phyloP scores from a whole-genome alignment of 2,113 vertebrate species.

The Centropristis striata region DNA sequence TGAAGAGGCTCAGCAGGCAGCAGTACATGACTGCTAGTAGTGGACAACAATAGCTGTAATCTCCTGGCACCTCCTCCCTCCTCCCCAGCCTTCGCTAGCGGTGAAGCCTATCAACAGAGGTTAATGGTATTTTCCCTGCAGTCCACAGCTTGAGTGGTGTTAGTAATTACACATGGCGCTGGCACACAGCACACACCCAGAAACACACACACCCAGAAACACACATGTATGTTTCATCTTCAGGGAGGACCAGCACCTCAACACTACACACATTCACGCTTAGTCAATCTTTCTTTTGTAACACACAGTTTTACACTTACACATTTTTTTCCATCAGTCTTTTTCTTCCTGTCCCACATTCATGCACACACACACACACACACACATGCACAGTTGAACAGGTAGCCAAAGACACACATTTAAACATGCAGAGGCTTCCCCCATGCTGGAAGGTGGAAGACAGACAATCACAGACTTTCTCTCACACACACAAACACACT shows the following conservation, averaged over 20 bases:
- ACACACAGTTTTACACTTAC: not conserved
- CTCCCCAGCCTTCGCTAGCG: slow-evolving; percentile 9
- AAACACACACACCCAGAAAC: slow-evolving; percentile 25
- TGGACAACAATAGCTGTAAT: slow-evolving; percentile 32
- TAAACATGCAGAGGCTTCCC: slow-evolving; percentile 1
- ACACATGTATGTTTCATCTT: too few species aligned
- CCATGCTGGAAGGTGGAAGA: not conserved
- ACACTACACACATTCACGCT: slow-evolving; percentile 9
- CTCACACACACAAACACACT: not conserved
- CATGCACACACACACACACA: not conserved
- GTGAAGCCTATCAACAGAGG: slow-evolving; percentile 58
- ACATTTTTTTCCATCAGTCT: not conserved
- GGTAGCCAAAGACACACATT: not conserved
- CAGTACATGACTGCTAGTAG: slow-evolving; percentile 35
- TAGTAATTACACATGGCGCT: slow-evolving; percentile 66
- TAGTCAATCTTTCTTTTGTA: not conserved
- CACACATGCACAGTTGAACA: not conserved
- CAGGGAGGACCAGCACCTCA: slow-evolving; percentile 7
- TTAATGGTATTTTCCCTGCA: slow-evolving; percentile 76
- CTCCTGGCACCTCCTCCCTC: not conserved
- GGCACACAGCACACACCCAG: slow-evolving; percentile 24
- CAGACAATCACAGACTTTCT: slow-evolving; percentile 20
- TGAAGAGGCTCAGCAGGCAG: slow-evolving; percentile 8
- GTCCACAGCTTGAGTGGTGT: slow-evolving; percentile 51
- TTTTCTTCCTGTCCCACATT: not conserved